Conservation (phyloP, 1,140 invertebrate genomes). For the Microvelia longipes region DNA sequence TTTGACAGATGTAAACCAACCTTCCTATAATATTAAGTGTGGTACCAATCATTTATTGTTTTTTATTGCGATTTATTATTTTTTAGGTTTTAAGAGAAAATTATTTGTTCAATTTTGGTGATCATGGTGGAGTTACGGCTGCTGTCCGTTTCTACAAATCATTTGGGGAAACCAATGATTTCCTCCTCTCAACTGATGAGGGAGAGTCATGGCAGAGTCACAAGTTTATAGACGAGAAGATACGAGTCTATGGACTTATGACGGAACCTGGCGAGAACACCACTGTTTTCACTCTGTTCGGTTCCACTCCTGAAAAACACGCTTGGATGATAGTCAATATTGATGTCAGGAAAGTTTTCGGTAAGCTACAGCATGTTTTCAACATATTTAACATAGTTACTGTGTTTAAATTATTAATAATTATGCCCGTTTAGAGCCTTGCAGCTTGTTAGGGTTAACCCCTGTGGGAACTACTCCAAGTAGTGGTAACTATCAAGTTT, state of each 20-base stretch:
- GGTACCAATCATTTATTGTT: no score
- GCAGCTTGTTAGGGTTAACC: no score
- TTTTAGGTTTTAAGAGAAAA: slow-evolving; percentile 52
- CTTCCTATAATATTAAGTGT: no score
- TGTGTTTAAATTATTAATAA: no score
- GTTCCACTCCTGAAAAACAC: slow-evolving; percentile 55
- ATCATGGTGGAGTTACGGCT: slow-evolving; percentile 75
- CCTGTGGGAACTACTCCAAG: no score
- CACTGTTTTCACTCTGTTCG: slow-evolving; percentile 80
- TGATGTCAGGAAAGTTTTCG: slow-evolving; percentile 55
- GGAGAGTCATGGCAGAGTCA: slow-evolving; percentile 61
- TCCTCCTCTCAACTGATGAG: slow-evolving; percentile 73
- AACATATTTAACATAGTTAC: background rate
- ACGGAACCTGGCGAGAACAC: slow-evolving; percentile 85
- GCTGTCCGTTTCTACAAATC: slow-evolving; percentile 66
- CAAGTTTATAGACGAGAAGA: slow-evolving; percentile 50
- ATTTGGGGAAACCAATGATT: slow-evolving; percentile 51
- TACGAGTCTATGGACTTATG: slow-evolving; percentile 70
- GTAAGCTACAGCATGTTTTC: slow-evolving; percentile 26
- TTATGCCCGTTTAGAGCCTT: no score
- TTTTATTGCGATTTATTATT: no score
- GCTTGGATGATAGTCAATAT: slow-evolving; percentile 78
- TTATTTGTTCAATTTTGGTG: slow-evolving; percentile 77
- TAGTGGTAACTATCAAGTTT: no score
- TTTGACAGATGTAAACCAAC: no score